A percentile compares a stretch with the other conserved stretches of the same genome.
phyloP scores from a whole-genome alignment of 2,797 vertebrate genomes.

The Gouania willdenowi region DNA sequence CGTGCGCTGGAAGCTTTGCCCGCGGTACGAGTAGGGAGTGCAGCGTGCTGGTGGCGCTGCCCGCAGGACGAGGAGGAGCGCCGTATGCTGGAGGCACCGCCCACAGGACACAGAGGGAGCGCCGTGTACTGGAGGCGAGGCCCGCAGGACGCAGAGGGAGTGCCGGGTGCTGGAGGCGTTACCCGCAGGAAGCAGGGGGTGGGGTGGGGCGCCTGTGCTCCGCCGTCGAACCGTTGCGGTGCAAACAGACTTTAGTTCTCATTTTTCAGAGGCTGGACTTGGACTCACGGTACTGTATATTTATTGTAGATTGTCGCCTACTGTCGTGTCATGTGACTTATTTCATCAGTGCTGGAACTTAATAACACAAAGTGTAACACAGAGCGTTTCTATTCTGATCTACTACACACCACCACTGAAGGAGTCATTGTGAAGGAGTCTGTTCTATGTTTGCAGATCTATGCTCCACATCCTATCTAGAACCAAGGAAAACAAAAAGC shows the following conservation, averaged over 20 bases:
- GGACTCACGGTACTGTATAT: conserved; percentile 72
- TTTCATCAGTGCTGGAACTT: conserved; percentile 53
- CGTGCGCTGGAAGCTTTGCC: too few species aligned
- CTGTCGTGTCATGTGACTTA: conserved; percentile 52
- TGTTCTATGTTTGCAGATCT: too few species aligned
- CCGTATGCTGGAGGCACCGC: too few species aligned
- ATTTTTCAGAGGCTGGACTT: conserved; percentile 36
- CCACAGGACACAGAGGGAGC: too few species aligned
- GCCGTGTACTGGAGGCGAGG: too few species aligned
- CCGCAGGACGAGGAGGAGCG: too few species aligned
- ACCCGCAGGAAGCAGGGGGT: conserved; percentile 39
- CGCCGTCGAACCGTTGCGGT: conserved; percentile 45
- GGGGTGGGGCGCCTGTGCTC: neutral
- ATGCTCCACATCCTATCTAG: too few species aligned
- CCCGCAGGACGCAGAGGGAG: too few species aligned
- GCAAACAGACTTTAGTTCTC: conserved; percentile 45
- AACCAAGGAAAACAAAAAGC: too few species aligned
- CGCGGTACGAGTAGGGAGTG: too few species aligned
- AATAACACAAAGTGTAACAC: conserved; percentile 54
- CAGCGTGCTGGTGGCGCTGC: too few species aligned
- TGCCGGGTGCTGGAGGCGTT: too few species aligned
- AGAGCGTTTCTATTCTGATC: conserved; percentile 52
- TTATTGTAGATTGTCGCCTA: conserved; percentile 65
- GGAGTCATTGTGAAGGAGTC: conserved; percentile 53
- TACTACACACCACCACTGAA: conserved; percentile 42